Base-by-base conservation (phyloP, 1,140 invertebrate genomes). In the Papilio polyxenes region DNA sequence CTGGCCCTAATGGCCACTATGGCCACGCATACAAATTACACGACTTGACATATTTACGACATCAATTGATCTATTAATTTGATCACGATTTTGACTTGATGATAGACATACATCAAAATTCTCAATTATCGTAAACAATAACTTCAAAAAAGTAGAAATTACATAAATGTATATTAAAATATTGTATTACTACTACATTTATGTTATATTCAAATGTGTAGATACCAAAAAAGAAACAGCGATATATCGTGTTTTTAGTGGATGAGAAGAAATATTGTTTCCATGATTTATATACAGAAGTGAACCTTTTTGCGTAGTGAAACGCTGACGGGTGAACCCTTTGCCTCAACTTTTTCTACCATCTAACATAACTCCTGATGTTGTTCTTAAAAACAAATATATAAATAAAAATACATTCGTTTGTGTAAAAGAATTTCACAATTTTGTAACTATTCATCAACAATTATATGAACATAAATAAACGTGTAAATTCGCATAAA, bases 371-470 rank as follows among this genome's bases (percentile, higher is more conserved):
- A 31, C 23, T 75, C 8, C 15, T 75, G 5, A 44, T 75, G 8
- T 44, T 75, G 8, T 44, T 75, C 10, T 69, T 13, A 49, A 72
- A 72, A 72, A 65, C 69, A 75, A 74, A 76, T 65, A 76, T 53
- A 82, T 82, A 75, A 77, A 82, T 82, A 31, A 62, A 40, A 6
- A 72, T 15, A 72, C 65, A 72, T 3, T 72, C 3, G 11, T 40
- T 62, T 59, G 11, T 6, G 23, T 79, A 77, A 69, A 53, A 49
- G 44, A 44, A 51, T 51, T 7, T 56, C 53, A 49, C 40, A 44
- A 51, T 51, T 7, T 56, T 15, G 3, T n/a, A 59, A 15, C 56
- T 8, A 20, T n/a, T 13, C 49, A 31, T 31, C 0, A 31, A 31
- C 23, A 31, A 31, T 31, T 31, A 31, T 31, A 31, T 31, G 23